A percentile compares a stretch with the other conserved stretches of the same genome.
phyloP scores from a whole-genome alignment of 2,888 invertebrate species.

The Odontomyia ornata region DNA sequence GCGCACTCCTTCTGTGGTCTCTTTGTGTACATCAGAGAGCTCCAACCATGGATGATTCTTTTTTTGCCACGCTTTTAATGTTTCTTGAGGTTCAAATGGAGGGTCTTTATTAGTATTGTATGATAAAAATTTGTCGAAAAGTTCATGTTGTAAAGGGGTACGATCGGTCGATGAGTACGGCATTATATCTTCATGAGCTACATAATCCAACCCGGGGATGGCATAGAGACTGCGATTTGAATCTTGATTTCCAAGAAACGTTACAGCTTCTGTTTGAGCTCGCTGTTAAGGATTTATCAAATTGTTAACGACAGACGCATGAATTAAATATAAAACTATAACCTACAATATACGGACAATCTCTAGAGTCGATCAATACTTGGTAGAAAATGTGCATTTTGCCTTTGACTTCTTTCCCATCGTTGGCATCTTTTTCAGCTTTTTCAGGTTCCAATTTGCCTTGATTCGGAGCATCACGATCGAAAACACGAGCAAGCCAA shows the following conservation, averaged over 20 bases:
- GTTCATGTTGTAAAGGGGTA: conserved; percentile 91
- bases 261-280: conserved; percentile 98
- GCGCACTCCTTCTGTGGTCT: conserved; percentile 94
- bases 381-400: conserved; percentile 96
- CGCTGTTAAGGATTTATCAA: no score
- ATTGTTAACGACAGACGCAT: no score
- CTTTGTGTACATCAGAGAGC: conserved; percentile 94
- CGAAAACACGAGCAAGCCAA: conserved; percentile 95
- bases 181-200: conserved; percentile 96
- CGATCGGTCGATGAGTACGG: conserved; percentile 91
- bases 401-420: conserved; percentile 88
- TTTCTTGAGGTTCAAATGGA: conserved; percentile 87
- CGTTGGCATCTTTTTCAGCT: conserved; percentile 63
- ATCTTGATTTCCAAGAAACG: conserved; percentile 95
- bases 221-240: conserved; percentile 94
- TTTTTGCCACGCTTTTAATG: conserved; percentile 93
- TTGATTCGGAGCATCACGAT: conserved; percentile 83
- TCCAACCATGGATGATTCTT: conserved; percentile 98
- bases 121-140: conserved; percentile 94
- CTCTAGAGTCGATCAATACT: conserved; percentile 95
- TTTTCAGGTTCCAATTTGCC: conserved; percentile 63
- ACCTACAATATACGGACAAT: conserved; percentile 86
- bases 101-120: conserved; percentile 83
- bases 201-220: conserved; percentile 97
- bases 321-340: no score